These are phyloP conservation scores for Brachystomella parvula DNA, from an alignment of 1,140 invertebrate species.

Conservation along the genomic window DNA sequence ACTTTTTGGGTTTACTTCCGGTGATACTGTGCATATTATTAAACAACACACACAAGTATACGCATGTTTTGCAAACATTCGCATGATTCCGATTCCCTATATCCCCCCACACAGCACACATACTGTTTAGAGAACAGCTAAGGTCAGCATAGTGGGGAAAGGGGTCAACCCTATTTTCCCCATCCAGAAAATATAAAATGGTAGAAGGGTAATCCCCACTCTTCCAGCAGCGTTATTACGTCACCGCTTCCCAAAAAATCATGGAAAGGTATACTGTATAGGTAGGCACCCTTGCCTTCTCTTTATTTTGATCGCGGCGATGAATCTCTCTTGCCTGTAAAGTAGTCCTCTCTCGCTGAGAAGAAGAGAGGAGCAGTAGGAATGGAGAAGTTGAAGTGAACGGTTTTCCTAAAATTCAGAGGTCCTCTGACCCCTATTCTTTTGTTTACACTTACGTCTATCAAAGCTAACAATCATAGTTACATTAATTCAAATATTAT, in stretches of 20 bases:
- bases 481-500: background rate
- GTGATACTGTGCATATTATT: too few relatives aligned
- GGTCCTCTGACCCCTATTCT: background rate
- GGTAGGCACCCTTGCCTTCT: background rate
- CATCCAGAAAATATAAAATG: background rate
- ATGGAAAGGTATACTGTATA: background rate
- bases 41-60: too few relatives aligned
- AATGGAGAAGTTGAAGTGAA: slow-evolving; percentile 7
- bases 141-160: too few relatives aligned
- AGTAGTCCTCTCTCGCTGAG: too few relatives aligned
- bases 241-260: background rate
- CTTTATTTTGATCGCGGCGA: background rate
- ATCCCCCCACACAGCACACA: too few relatives aligned
- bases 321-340: background rate
- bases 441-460: background rate
- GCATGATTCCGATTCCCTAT: too few relatives aligned
- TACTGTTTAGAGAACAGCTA: too few relatives aligned
- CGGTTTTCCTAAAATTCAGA: background rate
- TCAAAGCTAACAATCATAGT: background rate
- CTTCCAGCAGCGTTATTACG: background rate
- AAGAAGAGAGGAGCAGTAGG: too few relatives aligned
- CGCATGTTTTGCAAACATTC: too few relatives aligned
- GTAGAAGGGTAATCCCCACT: background rate
- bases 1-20: too few relatives aligned
- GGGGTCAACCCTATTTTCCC: too few relatives aligned